Percentiles rank a stretch among this genome's conserved stretches.
These are phyloP conservation scores for Mus caroli DNA, from an alignment of 2,797 vertebrate species.

Conservation along the genomic window DNA sequence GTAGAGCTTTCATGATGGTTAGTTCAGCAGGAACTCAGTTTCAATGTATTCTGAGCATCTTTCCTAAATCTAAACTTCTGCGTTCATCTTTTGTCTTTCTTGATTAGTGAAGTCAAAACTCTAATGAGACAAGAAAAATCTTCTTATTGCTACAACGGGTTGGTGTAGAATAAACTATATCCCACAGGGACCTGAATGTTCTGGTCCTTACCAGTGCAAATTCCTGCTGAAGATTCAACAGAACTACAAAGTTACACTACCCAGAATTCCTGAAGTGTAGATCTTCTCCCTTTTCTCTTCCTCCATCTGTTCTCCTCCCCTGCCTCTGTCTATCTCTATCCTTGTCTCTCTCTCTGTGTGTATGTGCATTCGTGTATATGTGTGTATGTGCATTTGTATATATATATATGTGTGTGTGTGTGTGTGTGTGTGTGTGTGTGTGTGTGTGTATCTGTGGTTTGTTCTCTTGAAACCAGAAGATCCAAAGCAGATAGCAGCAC, in stretches of 20 bases:
- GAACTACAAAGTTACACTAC: neutral
- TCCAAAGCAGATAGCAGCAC: neutral
- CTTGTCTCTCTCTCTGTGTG: neutral
- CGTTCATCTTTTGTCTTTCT: neutral
- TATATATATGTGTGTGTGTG: too few species aligned
- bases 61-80: neutral
- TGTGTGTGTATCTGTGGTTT: too few species aligned
- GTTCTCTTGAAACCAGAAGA: neutral
- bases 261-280: neutral
- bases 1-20: neutral
- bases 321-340: neutral
- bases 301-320: neutral
- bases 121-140: neutral
- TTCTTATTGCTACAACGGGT: neutral
- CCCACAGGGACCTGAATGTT: neutral
- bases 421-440: neutral
- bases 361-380: neutral
- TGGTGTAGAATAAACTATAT: neutral
- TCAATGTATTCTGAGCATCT: neutral
- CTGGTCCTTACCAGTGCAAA: neutral
- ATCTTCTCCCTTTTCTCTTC: neutral
- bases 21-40: neutral
- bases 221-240: slow-evolving; percentile 10
- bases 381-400: too few species aligned
- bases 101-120: neutral